Evolutionary conservation across 2,888 invertebrate genomes (phyloP), one percentile per base, ranked within the genome.

Genomic region (Oligia fasciuncula): DNA sequence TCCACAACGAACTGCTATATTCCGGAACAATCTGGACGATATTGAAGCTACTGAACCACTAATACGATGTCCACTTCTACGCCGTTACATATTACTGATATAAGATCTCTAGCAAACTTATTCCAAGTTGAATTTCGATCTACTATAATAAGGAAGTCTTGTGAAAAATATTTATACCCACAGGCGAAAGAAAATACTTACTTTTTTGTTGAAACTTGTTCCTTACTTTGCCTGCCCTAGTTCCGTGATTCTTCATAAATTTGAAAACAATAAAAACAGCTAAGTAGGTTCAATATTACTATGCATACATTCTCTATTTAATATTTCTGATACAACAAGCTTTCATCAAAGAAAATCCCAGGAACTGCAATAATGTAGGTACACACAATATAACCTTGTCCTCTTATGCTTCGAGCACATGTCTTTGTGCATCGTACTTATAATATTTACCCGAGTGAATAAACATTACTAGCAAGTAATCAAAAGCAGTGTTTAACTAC

Each of bases 401-500:
- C 73, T 77, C 81, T 84, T 63, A 29, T 2, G 54, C 35, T 62
- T 40, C 29, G 46, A 68, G 35, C 54, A 63, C 77, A 83, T 23
- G 35, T 72, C 19, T 77, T 81, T 86, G 60, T 81, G 68, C 70
- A 57, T 43, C 63, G 43, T 68, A 70, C 87, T 81, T 85, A 80
- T 65, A 85, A 83, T 88, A 87, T 87, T 87, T 86, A 85, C 77
- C 8, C 54, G 67, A 60, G 76, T 73, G 68, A 78, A 62, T 78
- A 86, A 85, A 89, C 71, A 88, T 46, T 67, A 78, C 84, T 60
- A 60, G 65, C 62, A 71, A 80, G 82, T 76, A 81, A 85, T 87
- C 86, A 86, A 88, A 87, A 73, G 78, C 77, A 73, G 54, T 83
- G 74, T 88, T 86, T 83, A 85, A 75, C 79, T 68, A 73, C 75